phyloP scores from a whole-genome alignment of 2,113 vertebrate genomes.

The Arenaria interpres region DNA sequence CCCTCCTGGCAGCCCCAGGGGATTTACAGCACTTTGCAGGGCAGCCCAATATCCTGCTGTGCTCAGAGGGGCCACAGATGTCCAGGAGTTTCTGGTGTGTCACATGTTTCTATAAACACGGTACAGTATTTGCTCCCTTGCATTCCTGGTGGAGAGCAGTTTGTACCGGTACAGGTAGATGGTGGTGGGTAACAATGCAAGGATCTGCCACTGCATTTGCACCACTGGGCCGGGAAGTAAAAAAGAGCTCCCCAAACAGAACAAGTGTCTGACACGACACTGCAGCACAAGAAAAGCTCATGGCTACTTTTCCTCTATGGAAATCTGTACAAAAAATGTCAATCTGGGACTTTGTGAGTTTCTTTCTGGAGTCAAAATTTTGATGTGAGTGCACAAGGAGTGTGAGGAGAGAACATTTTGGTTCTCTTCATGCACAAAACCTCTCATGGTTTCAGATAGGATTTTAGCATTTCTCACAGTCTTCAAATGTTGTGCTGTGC shows the following conservation, averaged over 20 bases:
- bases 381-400: not conserved
- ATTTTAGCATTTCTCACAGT: conserved; percentile 9
- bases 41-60: not conserved
- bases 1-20: not conserved
- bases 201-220: not conserved
- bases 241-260: not conserved
- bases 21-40: not conserved
- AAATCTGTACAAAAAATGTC: conserved; percentile 54
- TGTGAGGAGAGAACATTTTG: conserved; percentile 29
- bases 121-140: not conserved
- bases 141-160: not conserved
- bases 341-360: conserved; percentile 23
- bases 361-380: conserved; percentile 43
- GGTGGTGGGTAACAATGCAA: not conserved
- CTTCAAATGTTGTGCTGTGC: conserved; percentile 48
- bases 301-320: conserved; percentile 19
- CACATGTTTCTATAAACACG: not conserved
- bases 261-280: not conserved
- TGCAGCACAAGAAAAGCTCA: not conserved
- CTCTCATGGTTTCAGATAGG: conserved; percentile 18
- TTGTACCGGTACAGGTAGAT: not conserved
- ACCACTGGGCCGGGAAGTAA: not conserved
- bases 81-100: not conserved
- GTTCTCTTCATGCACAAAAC: not conserved
- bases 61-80: not conserved